Percentiles rank a stretch among this genome's conserved stretches.
Conservation (phyloP, 2,888 invertebrate genomes). For the Leptinotarsa rubiginosa region DNA sequence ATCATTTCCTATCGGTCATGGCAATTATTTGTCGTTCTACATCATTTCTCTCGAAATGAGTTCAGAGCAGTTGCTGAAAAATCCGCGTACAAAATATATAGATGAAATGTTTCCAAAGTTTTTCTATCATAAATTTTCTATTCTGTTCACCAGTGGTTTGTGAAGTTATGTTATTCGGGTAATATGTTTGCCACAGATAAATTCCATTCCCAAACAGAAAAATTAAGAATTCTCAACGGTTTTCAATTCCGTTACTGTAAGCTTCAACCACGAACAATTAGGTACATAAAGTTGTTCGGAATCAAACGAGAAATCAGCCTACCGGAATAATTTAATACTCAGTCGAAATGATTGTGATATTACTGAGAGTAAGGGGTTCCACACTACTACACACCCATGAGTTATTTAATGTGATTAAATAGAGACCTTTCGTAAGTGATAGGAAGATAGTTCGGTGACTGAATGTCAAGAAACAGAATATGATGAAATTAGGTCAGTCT, state of each 20-base stretch:
- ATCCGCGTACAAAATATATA: neutral
- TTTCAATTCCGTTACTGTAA: neutral
- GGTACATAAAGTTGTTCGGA: constrained; percentile 20
- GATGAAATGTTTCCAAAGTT: neutral
- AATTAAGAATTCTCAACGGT: neutral
- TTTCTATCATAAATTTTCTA: neutral
- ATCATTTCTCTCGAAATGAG: no score
- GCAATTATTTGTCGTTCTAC: no score
- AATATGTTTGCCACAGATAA: constrained; percentile 3
- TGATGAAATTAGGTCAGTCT: no score
- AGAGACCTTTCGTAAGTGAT: constrained; percentile 33
- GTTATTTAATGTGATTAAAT: constrained; percentile 39
- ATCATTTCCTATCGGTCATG: no score
- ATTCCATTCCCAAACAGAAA: neutral
- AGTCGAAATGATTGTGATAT: constrained; percentile 32
- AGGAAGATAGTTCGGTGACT: constrained; percentile 14
- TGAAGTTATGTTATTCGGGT: neutral
- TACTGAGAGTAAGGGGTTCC: constrained; percentile 30
- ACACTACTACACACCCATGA: constrained; percentile 34
- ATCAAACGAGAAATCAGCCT: constrained; percentile 24
- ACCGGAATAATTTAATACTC: constrained; percentile 38
- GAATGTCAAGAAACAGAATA: neutral
- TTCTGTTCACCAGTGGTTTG: neutral
- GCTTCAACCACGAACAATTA: constrained; percentile 24
- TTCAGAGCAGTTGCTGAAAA: neutral